Evolutionary conservation across 2,797 vertebrate species (phyloP), one percentile per base, ranked within the genome.

Genomic region (Diglossa cyanea): DNA sequence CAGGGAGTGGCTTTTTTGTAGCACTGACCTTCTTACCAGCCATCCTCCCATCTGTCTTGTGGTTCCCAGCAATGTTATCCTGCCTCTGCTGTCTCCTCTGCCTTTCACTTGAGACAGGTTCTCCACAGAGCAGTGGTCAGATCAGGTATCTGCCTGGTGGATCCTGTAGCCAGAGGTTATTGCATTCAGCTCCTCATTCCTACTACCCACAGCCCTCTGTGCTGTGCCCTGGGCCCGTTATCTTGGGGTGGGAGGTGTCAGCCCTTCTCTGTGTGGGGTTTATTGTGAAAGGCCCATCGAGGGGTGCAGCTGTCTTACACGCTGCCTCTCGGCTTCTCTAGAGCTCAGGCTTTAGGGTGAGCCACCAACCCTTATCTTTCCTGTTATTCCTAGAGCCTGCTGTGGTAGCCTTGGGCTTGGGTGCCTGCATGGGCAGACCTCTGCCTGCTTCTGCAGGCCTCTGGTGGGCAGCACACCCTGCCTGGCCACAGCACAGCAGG

Each of bases 71-170:
- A 40, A 8, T 11, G 39, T 70, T 73, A 12, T 30, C 65, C 54
- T 82, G 40, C 37, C 60, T 76, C 31, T 14, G 13, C 67, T 58
- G 7, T 55, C 26, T 73, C 60, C 48, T 71, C 28, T 72, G 67
- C 48, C 67, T 88, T 89, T 90, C 67, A 20, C 72, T 67, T 44
- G 61, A 87, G 75, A 33, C 26, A 68, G 31, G 40, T 68, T 94
- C 71, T 88, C 48, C 8, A 8, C 8, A 23, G 20, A 67, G 12
- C 79, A 60, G 68, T 0, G 0, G 40, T 77, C 72, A 53, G 79
- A 54, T 83, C 31, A 12, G 30, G 9, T 79, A 23, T 66, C 72
- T 77, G 63, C 79, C 44, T 79, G 0, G 0, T 62, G 25, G 40
- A n/a, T 89, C 47, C 40, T 67, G 28, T 51, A 86, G 70, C 82